Conservation (phyloP, 2,888 invertebrate species). For the Chrysina gloriosa region DNA sequence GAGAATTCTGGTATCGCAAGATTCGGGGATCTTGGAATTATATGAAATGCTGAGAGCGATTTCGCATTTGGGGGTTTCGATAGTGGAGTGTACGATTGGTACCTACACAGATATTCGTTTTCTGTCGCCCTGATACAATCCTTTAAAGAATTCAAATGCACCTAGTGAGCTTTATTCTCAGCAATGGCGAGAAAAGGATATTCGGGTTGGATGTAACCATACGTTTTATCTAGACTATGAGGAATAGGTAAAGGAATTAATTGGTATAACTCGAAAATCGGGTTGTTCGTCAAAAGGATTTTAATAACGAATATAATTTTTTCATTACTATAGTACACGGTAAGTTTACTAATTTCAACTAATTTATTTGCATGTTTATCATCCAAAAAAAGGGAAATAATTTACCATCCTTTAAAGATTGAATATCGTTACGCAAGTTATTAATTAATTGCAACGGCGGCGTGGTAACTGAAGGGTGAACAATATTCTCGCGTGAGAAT, state of each 20-base stretch:
- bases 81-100: neutral
- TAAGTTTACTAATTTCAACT: neutral
- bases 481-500: slow-evolving; percentile 20
- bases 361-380: neutral
- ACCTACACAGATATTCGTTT: neutral
- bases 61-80: neutral
- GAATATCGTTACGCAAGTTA: neutral
- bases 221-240: neutral
- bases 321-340: neutral
- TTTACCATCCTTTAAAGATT: neutral
- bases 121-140: neutral
- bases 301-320: neutral
- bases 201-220: neutral
- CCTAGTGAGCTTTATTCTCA: neutral
- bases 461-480: neutral
- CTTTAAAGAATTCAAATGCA: slow-evolving; percentile 8
- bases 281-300: neutral
- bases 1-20: neutral
- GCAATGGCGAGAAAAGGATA: neutral
- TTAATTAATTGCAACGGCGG: neutral
- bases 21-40: neutral
- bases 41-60: neutral
- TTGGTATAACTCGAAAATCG: neutral
- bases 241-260: neutral
- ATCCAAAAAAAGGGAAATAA: neutral